Conservation (phyloP, 2,797 vertebrate species). For the Darevskia mixta region DNA sequence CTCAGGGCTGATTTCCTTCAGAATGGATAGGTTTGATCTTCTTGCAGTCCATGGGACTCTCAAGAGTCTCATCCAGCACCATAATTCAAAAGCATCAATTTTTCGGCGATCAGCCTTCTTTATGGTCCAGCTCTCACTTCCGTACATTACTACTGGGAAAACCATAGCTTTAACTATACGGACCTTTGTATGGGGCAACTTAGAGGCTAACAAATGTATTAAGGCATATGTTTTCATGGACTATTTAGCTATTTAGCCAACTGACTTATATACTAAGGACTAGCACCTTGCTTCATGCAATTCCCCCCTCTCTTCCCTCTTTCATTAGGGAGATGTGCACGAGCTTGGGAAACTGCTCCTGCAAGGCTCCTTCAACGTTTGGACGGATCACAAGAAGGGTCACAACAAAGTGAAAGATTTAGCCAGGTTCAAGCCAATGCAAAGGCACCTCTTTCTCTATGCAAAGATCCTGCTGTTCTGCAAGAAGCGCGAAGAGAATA, state of each 20-base stretch:
- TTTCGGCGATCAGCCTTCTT: no score
- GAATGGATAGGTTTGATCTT: no score
- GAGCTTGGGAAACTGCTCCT: constrained; percentile 94
- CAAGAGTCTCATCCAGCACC: no score
- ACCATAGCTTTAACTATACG: no score
- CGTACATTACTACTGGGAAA: no score
- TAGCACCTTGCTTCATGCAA: neutral
- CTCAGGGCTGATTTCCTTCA: no score
- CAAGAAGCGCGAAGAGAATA: constrained; percentile 91
- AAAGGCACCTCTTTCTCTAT: constrained; percentile 94
- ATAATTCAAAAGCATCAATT: no score
- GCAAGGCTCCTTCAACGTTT: constrained; percentile 92
- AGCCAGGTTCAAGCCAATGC: constrained; percentile 96
- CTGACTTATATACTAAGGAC: neutral
- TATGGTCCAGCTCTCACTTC: no score
- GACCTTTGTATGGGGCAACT: no score
- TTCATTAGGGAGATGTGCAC: constrained; percentile 86
- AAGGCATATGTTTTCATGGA: neutral
- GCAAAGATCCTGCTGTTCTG: constrained; percentile 93
- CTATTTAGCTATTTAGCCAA: neutral
- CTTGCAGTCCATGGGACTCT: no score
- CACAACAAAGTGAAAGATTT: constrained; percentile 96
- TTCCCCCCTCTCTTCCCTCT: constrained; percentile 25
- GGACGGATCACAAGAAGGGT: constrained; percentile 94
- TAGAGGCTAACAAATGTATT: neutral